Base-by-base conservation (phyloP, 2,113 vertebrate genomes). In the Harpagus bidentatus region DNA sequence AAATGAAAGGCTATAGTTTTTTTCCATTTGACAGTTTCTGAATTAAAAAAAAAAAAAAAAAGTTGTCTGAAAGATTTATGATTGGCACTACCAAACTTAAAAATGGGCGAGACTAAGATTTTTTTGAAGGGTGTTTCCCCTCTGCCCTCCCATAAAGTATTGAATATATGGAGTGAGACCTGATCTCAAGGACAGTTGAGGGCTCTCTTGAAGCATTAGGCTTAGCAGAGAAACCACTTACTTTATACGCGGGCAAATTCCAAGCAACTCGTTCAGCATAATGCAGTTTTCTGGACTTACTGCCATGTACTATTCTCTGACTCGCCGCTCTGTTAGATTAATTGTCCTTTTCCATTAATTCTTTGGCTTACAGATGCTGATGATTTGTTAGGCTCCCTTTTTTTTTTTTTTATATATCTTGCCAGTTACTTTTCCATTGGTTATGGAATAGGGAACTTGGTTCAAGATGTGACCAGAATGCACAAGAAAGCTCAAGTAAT, bases 331-430 rank as follows among this genome's bases (percentile, higher is more conserved):
- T 90, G 26, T 91, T 82, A 77, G 45, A 31, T 72, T 62, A 50
- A 82, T 95, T 96, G 81, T 48, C 16, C 22, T 88, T 93, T 93
- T 48, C 61, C 65, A 76, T 87, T 82, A 85, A 28, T 86, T 93
- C 82, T 65, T 93, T 93, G 92, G 78, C 94, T 91, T 28, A 22
- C 18, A 67, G 86, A 34, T 72, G 56, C 55, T 78, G 67, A 71
- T 53, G 55, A 36, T 78, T 59, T 88, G 14, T 70, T 45, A 21
- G 52, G 43, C 11, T 72, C 38, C 6, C 19, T 16, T 52, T 26
- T 52, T 15, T 61, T 18, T 81, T 92, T 45, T 66, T 71, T 62
- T 67, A 69, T 42, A 0, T 74, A 19, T 13, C 26, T 92, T 82
- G 66, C 48, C 85, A 86, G 53, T 78, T 66, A 40, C 48, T 79